Evolutionary conservation across 1,140 invertebrate genomes (phyloP), one percentile per base, ranked within the genome.

Genomic region (Drosophila sechellia): DNA sequence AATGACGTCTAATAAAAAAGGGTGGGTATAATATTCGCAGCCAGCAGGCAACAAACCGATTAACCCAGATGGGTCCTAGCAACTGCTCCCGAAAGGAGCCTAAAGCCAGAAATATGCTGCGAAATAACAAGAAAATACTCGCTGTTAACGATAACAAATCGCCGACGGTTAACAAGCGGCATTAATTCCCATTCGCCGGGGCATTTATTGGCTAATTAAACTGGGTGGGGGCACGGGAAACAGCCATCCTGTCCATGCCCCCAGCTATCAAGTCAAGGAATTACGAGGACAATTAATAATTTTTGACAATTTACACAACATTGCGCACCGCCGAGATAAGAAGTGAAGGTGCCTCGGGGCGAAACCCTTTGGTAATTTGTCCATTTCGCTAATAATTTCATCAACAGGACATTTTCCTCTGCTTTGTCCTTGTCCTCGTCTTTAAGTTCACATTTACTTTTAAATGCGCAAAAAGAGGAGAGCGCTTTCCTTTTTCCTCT

Each of bases 251-350:
- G 20, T 22, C 27, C 27, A 27, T 6, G 27, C 27, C 58, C 22
- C 31, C 48, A 70, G 53, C 49, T 20, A 76, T 64, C 50, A 54
- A 61, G 27, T 37, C 63, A 45, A 40, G 48, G 11, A 66, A 68
- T 86, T 83, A 90, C 84, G 79, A 64, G 59, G 70, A 66, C 87
- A 90, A 90, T 90, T 90, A 90, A 90, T 90, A 90, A 86, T 90
- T 90, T 71, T 87, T 90, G 87, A 90, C 87, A 90, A 87, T 90
- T 90, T 84, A 86, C 87, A 90, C 87, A 90, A 87, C 79, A 87
- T 90, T 90, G 50, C 49, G 68, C 53, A 53, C 25, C 50, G 60
- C 20, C 31, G 17, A 49, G 65, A 56, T 54, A 69, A 76, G 81
- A 64, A 69, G 65, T 59, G 59, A 15, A 22, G 20, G 48, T 43